Evolutionary conservation across 2,888 invertebrate species (phyloP).

Genomic region (Frankliniella fusca): DNA sequence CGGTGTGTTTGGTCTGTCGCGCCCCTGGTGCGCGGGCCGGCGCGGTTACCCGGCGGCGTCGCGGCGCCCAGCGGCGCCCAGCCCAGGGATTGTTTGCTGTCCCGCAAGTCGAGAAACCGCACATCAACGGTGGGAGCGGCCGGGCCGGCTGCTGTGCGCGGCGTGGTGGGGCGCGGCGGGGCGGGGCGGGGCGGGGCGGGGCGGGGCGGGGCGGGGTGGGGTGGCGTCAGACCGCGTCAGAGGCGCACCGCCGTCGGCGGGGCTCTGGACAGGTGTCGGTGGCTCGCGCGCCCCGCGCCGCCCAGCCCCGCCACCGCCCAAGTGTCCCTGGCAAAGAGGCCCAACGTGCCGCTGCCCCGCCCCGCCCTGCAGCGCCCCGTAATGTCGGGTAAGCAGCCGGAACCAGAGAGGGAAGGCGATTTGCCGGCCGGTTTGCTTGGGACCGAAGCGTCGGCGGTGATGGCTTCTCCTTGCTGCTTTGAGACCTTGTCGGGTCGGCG

Average conservation of each 20-base stretch:
- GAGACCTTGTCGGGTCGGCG: no score
- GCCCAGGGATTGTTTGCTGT: constrained; percentile 16
- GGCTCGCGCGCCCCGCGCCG: no score
- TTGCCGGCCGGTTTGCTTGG: background rate
- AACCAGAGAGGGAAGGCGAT: no score
- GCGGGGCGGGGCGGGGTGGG: constrained; percentile 27
- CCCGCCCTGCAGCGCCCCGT: no score
- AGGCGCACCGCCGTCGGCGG: background rate
- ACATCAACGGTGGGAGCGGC: background rate
- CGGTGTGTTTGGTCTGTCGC: background rate
- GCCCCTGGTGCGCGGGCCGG: background rate
- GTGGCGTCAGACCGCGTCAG: background rate
- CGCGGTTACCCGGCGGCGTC: background rate
- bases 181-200: constrained; percentile 29
- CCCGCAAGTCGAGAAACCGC: constrained; percentile 25
- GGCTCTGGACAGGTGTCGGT: background rate
- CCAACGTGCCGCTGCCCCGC: no score
- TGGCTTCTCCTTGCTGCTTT: background rate
- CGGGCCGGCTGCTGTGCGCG: background rate
- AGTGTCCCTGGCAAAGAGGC: no score
- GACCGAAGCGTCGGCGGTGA: background rate
- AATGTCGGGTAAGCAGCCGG: no score
- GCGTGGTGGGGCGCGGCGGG: background rate
- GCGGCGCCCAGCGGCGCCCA: background rate
- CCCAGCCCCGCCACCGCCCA: no score